phyloP scores from a whole-genome alignment of 2,888 invertebrate species.

The Gnatocerus cornutus region DNA sequence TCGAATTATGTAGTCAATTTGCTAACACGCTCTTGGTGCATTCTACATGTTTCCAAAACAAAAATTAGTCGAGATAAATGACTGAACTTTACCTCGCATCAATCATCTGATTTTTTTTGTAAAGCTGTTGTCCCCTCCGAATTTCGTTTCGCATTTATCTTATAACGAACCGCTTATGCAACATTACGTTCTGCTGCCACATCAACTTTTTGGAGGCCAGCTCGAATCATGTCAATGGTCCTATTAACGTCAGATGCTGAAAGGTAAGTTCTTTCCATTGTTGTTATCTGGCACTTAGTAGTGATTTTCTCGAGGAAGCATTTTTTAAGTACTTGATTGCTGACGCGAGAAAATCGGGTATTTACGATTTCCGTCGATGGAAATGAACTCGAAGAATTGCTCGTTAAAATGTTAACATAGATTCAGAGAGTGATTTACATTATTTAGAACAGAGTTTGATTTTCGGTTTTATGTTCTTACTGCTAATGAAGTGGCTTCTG shows the following conservation, averaged over 20 bases:
- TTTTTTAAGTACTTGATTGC: slow-evolving; percentile 5
- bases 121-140: not conserved
- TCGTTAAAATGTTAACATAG: not conserved
- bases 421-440: not conserved
- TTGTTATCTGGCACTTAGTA: slow-evolving; percentile 18
- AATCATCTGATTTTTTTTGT: not conserved
- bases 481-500: slow-evolving; percentile 15
- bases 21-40: not conserved
- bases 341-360: not conserved
- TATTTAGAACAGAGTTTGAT: slow-evolving; percentile 10
- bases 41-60: not conserved
- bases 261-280: slow-evolving; percentile 38
- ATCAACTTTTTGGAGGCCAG: slow-evolving; percentile 26
- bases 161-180: slow-evolving; percentile 32
- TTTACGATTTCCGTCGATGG: too few relatives aligned
- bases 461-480: slow-evolving; percentile 14
- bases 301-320: slow-evolving; percentile 19
- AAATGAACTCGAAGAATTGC: too few relatives aligned
- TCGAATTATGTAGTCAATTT: not conserved
- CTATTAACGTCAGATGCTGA: slow-evolving; percentile 41
- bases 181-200: slow-evolving; percentile 35
- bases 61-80: too few relatives aligned
- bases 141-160: slow-evolving; percentile 16
- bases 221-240: slow-evolving; percentile 38
- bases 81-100: too few relatives aligned